phyloP scores from a whole-genome alignment of 2,888 invertebrate genomes.

The Philonicus albiceps region DNA sequence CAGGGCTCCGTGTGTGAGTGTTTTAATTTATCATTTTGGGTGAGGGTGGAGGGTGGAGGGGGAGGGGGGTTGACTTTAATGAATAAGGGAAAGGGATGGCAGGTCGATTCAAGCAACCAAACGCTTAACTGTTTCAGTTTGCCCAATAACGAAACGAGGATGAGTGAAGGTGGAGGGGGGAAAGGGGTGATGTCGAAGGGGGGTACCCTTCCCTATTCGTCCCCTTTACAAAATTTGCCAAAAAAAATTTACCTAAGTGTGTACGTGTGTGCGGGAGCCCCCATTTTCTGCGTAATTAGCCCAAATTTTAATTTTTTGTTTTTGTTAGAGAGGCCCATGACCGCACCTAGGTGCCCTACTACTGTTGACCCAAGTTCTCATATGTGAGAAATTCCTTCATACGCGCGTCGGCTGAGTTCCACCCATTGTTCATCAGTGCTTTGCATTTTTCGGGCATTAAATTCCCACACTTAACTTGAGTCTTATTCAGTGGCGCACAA shows the following conservation, averaged over 20 bases:
- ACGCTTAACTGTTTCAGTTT: conserved; percentile 43
- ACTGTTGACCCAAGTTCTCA: conserved; percentile 40
- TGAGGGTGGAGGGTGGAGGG: too few relatives aligned
- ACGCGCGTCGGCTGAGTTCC: not conserved
- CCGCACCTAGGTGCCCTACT: not conserved
- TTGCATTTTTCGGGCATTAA: conserved; percentile 9
- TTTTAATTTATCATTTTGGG: conserved; percentile 46
- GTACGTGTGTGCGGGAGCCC: not conserved
- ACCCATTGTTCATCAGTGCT: not conserved
- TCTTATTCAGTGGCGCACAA: conserved; percentile 21
- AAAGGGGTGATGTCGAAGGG: too few relatives aligned
- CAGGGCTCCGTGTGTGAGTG: conserved; percentile 41
- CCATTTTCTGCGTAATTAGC: not conserved
- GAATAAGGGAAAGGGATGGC: conserved; percentile 43
- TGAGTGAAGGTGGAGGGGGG: conserved; percentile 14
- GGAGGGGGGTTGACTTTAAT: too few relatives aligned
- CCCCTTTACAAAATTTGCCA: not conserved
- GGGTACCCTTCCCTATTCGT: not conserved
- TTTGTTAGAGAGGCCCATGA: not conserved
- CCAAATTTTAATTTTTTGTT: too few relatives aligned
- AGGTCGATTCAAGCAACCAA: not conserved
- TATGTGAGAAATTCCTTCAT: conserved; percentile 46
- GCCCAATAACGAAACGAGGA: conserved; percentile 43
- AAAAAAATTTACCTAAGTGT: not conserved
- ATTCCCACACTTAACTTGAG: conserved; percentile 48